Base-by-base conservation (phyloP, 37 sponge, comb jelly and placozoan species). In the Ephydatia muelleri region DNA sequence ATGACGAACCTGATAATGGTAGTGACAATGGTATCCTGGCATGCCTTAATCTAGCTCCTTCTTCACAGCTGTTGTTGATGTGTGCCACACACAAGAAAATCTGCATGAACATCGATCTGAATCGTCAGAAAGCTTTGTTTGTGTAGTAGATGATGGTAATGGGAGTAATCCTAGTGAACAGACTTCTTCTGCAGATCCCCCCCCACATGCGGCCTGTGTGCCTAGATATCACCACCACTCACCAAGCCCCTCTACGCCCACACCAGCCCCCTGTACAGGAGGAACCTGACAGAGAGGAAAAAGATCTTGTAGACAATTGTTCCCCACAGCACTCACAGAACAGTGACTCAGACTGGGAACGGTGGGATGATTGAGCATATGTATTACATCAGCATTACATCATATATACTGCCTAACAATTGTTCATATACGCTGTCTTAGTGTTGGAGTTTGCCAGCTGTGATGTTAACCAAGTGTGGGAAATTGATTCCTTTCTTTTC, bases 91-190 rank as follows among this genome's bases (percentile, higher is more conserved):
- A 14, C 57, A 14, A 57, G 57, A 14, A 57, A 57, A 11, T 21
- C 57, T 57, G 16, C 57, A 57, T 11, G 57, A 57, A 5, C 82
- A 80, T 27, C 65, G 82, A 0, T 87, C 88, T 35, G 88, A 76
- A 37, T 87, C 88, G 12, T 83, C 89, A 28, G 90, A 90, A 33
- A 90, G 90, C 76, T 90, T 90, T 69, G 78, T 90, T 25, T 90
- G 90, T 71, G 82, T 90, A 25, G 70, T 82, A 23, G 90, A 90
- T 32, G 85, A 83, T 14, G 1, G 43, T 43, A 6, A 3, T 43
- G 43, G 6, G 6, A 43, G 16, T 11, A 16, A 57, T 21, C 19
- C 57, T 13, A 57, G 19, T 14, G 57, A 13, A 11, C 57, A 57
- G 57, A 19, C 19, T 19, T 57, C 57, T n/a, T n/a, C n/a, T n/a